Evolutionary conservation across 2,888 invertebrate species (phyloP), one percentile per base, ranked within the genome.

Genomic region (Conops quadrifasciatus): DNA sequence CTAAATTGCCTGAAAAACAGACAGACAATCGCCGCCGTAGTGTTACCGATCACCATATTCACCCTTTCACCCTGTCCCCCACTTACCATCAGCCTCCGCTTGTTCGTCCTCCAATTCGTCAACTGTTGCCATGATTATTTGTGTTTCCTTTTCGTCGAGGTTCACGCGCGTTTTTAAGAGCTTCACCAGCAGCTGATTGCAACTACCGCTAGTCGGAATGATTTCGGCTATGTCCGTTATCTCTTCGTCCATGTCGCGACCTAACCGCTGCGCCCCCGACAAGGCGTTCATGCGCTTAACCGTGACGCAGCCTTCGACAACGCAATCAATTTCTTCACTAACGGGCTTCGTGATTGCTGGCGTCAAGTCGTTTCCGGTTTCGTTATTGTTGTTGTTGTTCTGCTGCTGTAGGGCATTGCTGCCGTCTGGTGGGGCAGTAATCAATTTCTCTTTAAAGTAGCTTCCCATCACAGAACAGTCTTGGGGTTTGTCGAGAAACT

Each of bases 141-240:
- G 80, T 21, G 78, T 77, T 1, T 73, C 74, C 11, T 79, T 76
- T 15, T 60, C 51, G 7, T 78, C n/a, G n/a, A n/a, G n/a, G n/a
- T n/a, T n/a, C 0, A 80, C 79, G 65, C 78, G 80, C 11, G 78
- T 81, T 36, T 82, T 83, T 56, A 81, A 73, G 21, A 85, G 70
- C 73, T 84, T 84, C 0, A 92, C 90, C 60, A 94, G 83, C 69
- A 94, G 80, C 81, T 92, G 91, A 73, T 88, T 88, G 74, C 91
- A 90, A 80, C 92, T 80, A 1, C 80, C 92, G 74, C 89, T 89
- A 0, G 91, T 91, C 0, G 93, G 91, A 71, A 91, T 80, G 58
- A 94, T 88, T 77, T 91, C 90, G 0, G 89, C 78, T 51, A 85
- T 85, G 71, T 84, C 83, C 0, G 81, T 77, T 19, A 83, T 75